These are phyloP conservation scores for Sylvia borin DNA, from an alignment of 2,797 vertebrate genomes.

Conservation along the genomic window DNA sequence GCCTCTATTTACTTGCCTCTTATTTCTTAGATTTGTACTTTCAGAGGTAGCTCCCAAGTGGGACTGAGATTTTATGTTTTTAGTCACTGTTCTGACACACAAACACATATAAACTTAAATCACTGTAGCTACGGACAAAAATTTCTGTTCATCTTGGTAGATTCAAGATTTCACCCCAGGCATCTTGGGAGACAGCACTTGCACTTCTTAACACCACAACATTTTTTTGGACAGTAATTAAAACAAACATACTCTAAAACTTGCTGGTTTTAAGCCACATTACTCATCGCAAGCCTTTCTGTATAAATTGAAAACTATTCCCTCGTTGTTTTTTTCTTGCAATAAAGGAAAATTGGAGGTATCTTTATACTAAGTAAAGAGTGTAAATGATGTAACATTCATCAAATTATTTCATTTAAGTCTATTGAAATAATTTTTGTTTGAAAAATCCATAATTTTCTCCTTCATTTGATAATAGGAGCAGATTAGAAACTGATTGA, in stretches of 20 bases:
- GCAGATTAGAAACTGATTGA: not conserved
- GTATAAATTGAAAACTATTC: not conserved
- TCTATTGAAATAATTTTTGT: not conserved
- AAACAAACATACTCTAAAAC: not conserved
- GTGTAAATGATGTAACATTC: not conserved
- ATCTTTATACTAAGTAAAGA: not conserved
- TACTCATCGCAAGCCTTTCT: not conserved
- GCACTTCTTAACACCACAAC: not conserved
- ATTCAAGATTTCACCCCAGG: not conserved
- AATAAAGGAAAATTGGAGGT: not conserved
- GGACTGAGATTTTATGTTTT: not conserved
- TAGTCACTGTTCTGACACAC: not conserved
- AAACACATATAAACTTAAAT: not conserved
- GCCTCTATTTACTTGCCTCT: not conserved
- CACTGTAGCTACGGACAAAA: not conserved
- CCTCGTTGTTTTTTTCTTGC: rapidly evolving
- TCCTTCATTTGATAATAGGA: not conserved
- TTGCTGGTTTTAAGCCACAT: not conserved
- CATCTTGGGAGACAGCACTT: not conserved
- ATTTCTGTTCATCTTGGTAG: not conserved
- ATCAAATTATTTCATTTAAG: not conserved
- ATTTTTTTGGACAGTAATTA: not conserved
- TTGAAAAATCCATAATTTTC: not conserved
- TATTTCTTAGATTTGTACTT: not conserved
- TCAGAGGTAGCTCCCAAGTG: not conserved